A percentile compares a stretch with the other conserved stretches of the same genome.
phyloP scores from a whole-genome alignment of 2,888 invertebrate genomes.

The Habrosyne pyritoides region DNA sequence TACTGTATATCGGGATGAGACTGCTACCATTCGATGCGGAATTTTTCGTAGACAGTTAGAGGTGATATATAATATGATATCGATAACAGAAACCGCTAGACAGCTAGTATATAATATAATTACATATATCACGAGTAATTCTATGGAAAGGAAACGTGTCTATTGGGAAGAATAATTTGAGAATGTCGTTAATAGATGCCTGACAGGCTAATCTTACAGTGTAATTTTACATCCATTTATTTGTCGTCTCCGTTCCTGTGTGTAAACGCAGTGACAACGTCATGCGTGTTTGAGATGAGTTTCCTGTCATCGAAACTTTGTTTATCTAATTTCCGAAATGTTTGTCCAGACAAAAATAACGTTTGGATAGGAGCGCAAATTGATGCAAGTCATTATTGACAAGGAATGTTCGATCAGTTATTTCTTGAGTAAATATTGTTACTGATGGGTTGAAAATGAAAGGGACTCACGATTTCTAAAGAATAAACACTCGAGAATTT shows the following conservation, averaged over 20 bases:
- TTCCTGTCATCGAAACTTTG: conserved; percentile 50
- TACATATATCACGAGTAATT: background rate
- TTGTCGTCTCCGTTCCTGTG: conserved; percentile 16
- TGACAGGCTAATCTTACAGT: conserved; percentile 33
- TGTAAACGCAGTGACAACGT: conserved; percentile 42
- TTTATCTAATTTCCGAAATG: conserved; percentile 68
- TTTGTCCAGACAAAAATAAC: conserved; percentile 56
- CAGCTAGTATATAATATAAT: no score
- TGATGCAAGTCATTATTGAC: conserved; percentile 66
- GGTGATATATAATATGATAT: no score
- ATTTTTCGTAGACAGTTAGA: no score
- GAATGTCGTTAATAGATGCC: conserved; percentile 27
- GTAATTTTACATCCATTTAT: conserved; percentile 41
- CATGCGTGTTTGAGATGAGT: conserved; percentile 53
- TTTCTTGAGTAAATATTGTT: conserved; percentile 31
- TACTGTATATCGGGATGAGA: no score
- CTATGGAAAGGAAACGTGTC: background rate
- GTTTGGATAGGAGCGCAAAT: conserved; percentile 56
- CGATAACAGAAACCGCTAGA: no score
- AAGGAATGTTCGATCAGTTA: conserved; percentile 24
- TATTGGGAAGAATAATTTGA: conserved; percentile 22
- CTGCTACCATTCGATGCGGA: no score
- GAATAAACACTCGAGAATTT: conserved; percentile 2
- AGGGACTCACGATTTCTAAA: conserved; percentile 44
- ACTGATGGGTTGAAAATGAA: conserved; percentile 19